phyloP scores from a whole-genome alignment of 1,140 invertebrate genomes.

The Anoplolepis gracilipes region DNA sequence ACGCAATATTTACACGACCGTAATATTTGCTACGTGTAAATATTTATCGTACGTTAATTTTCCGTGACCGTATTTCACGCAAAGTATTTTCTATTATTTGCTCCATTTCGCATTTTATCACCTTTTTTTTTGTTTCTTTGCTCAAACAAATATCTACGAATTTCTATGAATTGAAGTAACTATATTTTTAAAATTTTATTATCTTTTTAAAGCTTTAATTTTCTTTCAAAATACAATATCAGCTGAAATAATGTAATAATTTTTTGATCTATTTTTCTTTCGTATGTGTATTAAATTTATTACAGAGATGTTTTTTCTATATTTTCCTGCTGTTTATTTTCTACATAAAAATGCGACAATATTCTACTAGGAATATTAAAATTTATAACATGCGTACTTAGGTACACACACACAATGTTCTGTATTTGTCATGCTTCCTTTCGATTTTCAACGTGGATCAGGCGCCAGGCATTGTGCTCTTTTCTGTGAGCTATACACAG shows the following conservation, averaged over 20 bases:
- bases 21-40: slow-evolving; percentile 8
- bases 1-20: neutral
- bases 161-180: neutral
- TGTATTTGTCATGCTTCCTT: slow-evolving; percentile 25
- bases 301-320: neutral
- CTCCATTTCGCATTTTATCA: neutral
- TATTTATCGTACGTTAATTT: slow-evolving; percentile 16
- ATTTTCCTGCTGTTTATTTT: neutral
- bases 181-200: neutral
- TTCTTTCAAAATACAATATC: neutral
- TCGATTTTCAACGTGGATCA: neutral
- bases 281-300: neutral
- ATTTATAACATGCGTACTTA: neutral
- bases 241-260: neutral
- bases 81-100: neutral
- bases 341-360: neutral
- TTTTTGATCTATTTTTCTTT: neutral
- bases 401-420: neutral
- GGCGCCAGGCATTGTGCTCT: neutral
- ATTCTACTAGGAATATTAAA: neutral
- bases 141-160: neutral
- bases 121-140: neutral
- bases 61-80: neutral
- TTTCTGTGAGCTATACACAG: slow-evolving; percentile 15
- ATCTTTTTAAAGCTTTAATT: neutral